phyloP scores from a whole-genome alignment of 1,140 invertebrate genomes.

The Temnothorax longispinosus region DNA sequence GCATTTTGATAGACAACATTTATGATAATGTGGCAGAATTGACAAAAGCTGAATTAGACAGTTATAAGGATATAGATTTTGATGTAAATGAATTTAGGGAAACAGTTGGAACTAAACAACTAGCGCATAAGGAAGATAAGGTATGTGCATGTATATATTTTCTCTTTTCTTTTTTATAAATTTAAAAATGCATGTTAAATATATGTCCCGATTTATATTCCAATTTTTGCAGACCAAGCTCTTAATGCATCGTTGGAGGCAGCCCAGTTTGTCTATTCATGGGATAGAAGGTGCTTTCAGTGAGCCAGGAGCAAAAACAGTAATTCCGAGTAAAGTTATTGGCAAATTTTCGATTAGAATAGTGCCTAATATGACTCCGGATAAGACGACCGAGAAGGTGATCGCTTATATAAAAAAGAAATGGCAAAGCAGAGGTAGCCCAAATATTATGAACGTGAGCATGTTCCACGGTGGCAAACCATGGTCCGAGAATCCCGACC shows the following conservation, averaged over 20 bases:
- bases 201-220: background rate
- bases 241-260: constrained; percentile 96
- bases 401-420: constrained; percentile 90
- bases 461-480: constrained; percentile 93
- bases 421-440: constrained; percentile 91
- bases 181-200: background rate
- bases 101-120: constrained; percentile 90
- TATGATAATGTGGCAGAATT: constrained; percentile 92
- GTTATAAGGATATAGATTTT: constrained; percentile 96
- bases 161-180: constrained; percentile 16
- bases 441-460: constrained; percentile 94
- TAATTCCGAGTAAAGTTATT: constrained; percentile 97
- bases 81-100: constrained; percentile 91
- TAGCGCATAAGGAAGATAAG: constrained; percentile 93
- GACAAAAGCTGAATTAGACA: constrained; percentile 90
- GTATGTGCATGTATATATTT: constrained; percentile 78
- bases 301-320: constrained; percentile 97
- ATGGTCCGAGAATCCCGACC: constrained; percentile 97
- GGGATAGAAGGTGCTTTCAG: constrained; percentile 97
- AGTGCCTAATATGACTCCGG: constrained; percentile 96
- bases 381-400: constrained; percentile 91
- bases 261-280: constrained; percentile 95
- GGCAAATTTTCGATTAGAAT: constrained; percentile 98
- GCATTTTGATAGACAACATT: constrained; percentile 93
- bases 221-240: constrained; percentile 86